A percentile compares a stretch with the other conserved stretches of the same genome.
These are phyloP conservation scores for Pantherophis alleghaniensis DNA, from an alignment of 2,797 vertebrate genomes.

Conservation along the genomic window DNA sequence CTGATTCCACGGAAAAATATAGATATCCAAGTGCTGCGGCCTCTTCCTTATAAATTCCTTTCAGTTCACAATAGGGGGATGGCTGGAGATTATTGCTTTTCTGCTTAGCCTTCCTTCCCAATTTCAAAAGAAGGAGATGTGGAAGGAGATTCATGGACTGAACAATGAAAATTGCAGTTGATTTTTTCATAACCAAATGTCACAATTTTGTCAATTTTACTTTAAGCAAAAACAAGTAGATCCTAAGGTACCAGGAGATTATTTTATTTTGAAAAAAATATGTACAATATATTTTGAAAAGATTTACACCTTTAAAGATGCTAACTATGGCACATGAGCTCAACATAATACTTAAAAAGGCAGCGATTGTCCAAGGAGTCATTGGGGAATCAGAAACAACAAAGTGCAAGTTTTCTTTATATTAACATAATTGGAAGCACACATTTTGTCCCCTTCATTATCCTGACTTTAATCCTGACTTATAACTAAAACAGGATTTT, in stretches of 20 bases:
- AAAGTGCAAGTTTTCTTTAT: not conserved
- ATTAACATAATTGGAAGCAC: not conserved
- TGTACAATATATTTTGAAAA: conserved; percentile 16
- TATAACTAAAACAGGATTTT: conserved; percentile 85
- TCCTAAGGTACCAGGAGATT: not conserved
- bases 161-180: not conserved
- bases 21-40: not conserved
- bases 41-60: not conserved
- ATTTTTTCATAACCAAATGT: not conserved
- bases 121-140: not conserved
- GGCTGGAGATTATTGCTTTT: not conserved
- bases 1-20: not conserved
- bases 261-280: conserved; percentile 15
- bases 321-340: conserved; percentile 20
- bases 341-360: conserved; percentile 12
- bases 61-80: not conserved
- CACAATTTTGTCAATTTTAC: not conserved
- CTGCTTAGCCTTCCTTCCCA: not conserved
- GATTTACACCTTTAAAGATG: conserved; percentile 25
- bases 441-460: not conserved
- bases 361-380: not conserved
- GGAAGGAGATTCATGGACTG: not conserved
- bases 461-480: not conserved
- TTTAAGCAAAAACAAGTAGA: not conserved
- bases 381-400: not conserved